Conservation (phyloP, 1,140 invertebrate genomes). For the Drosophila bipectinata region DNA sequence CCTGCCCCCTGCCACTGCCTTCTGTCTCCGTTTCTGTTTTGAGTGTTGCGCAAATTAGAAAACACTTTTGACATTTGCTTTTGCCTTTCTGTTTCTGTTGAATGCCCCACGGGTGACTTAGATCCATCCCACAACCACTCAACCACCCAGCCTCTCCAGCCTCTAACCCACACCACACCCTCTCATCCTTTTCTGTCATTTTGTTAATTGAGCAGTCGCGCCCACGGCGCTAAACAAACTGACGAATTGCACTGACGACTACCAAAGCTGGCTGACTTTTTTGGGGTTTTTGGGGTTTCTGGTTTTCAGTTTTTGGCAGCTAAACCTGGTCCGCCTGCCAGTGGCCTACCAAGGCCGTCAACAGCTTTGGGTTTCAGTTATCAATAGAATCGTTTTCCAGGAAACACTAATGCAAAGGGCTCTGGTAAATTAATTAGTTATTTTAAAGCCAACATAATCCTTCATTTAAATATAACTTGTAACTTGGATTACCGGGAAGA, state of each 20-base stretch:
- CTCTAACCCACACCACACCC: neutral
- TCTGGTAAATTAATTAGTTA: neutral
- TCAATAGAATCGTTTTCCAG: too few relatives aligned
- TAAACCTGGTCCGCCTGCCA: neutral
- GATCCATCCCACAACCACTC: neutral
- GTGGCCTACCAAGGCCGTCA: too few relatives aligned
- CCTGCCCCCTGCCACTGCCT: neutral
- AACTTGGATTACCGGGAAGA: too few relatives aligned
- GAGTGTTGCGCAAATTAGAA: slow-evolving; percentile 76
- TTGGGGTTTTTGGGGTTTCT: neutral
- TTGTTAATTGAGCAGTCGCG: slow-evolving; percentile 75
- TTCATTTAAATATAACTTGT: too few relatives aligned
- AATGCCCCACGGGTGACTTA: slow-evolving; percentile 6
- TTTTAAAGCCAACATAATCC: neutral
- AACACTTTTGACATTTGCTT: slow-evolving; percentile 78
- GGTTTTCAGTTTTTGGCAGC: neutral
- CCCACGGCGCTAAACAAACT: slow-evolving; percentile 53
- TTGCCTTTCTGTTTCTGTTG: slow-evolving; percentile 9
- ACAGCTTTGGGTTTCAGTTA: too few relatives aligned
- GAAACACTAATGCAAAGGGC: too few relatives aligned
- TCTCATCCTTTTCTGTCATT: slow-evolving; percentile 46
- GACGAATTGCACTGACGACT: slow-evolving; percentile 21
- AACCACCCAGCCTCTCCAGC: neutral
- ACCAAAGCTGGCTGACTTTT: too few relatives aligned
- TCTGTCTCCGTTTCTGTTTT: slow-evolving; percentile 1